phyloP scores from a whole-genome alignment of 2,797 vertebrate genomes.

The Notoglanidium macrostoma region DNA sequence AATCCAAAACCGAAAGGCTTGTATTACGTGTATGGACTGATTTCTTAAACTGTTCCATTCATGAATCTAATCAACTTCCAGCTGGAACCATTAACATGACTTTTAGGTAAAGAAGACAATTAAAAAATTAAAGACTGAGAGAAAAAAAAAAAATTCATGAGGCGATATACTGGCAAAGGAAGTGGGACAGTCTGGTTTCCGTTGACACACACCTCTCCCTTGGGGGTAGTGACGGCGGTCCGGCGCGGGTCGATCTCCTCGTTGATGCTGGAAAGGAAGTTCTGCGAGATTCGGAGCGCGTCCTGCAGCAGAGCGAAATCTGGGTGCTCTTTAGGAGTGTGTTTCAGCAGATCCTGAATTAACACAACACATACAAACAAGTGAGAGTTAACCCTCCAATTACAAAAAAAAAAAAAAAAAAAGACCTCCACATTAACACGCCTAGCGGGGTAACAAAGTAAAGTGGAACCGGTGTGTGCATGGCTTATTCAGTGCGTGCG shows the following conservation, averaged over 20 bases:
- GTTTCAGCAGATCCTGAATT: constrained; percentile 90
- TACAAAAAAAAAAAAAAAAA: background rate
- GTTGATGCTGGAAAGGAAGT: constrained; percentile 98
- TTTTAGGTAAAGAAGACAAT: background rate
- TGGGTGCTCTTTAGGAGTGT: constrained; percentile 94
- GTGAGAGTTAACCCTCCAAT: background rate
- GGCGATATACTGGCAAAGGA: no score
- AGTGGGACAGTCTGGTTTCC: background rate
- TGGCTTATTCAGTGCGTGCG: background rate
- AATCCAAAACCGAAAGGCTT: background rate
- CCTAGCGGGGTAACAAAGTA: background rate
- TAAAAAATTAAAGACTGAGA: background rate
- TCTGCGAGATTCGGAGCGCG: constrained; percentile 95
- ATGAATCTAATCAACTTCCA: background rate
- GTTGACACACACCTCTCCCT: constrained; percentile 85
- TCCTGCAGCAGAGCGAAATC: constrained; percentile 96
- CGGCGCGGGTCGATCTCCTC: constrained; percentile 95
- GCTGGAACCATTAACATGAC: background rate
- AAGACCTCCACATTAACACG: background rate
- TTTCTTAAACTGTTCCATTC: background rate
- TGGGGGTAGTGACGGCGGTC: constrained; percentile 94
- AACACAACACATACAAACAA: constrained; percentile 21
- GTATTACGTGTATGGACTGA: background rate
- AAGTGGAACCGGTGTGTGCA: background rate
- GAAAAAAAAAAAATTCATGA: background rate